Conservation (phyloP, 2,888 invertebrate species). For the Litoditis marina region DNA sequence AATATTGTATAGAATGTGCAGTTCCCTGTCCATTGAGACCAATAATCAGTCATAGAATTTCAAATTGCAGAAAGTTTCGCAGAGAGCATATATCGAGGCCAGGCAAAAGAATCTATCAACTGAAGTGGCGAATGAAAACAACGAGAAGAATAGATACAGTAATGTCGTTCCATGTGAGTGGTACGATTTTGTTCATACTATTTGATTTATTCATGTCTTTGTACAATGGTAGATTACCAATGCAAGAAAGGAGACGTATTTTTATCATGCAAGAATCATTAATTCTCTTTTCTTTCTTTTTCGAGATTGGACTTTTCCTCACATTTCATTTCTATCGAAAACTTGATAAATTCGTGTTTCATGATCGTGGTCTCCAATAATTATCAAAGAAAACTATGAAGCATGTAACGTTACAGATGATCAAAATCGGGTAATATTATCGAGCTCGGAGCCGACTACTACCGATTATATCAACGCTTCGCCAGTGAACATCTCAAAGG, state of each 20-base stretch:
- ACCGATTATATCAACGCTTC: constrained; percentile 58
- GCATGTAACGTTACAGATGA: constrained; percentile 54
- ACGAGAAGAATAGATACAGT: constrained; percentile 52
- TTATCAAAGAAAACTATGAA: not conserved
- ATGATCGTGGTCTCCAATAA: not conserved
- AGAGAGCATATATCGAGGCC: no score
- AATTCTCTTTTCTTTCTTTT: constrained; percentile 5
- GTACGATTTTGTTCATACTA: not conserved
- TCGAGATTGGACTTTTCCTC: not conserved
- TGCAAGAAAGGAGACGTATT: no score
- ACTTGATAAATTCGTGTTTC: no score
- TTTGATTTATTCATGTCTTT: not conserved
- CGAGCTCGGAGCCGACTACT: constrained; percentile 4
- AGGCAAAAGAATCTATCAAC: constrained; percentile 7
- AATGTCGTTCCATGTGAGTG: constrained; percentile 53
- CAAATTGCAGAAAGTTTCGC: no score
- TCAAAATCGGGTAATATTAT: constrained; percentile 44
- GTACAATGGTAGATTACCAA: no score
- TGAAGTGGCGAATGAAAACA: constrained; percentile 1
- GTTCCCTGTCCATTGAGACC: no score
- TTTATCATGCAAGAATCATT: no score
- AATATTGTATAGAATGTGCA: no score
- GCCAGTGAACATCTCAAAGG: constrained; percentile 34
- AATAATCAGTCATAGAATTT: no score
- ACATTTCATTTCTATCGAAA: not conserved